These are phyloP conservation scores for Formica aserva DNA, from an alignment of 2,888 invertebrate species.

Conservation along the genomic window DNA sequence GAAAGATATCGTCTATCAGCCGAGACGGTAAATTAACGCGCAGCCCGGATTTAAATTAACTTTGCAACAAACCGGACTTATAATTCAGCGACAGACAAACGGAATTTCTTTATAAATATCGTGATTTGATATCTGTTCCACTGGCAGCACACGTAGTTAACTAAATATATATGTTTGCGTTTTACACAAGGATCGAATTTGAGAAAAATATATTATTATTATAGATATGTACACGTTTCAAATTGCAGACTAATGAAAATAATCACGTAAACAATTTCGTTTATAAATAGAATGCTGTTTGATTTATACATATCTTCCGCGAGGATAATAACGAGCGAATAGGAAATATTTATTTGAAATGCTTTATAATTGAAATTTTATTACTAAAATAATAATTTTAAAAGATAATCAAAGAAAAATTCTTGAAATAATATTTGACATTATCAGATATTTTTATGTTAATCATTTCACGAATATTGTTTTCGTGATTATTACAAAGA, in stretches of 20 bases:
- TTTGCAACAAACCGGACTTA: background rate
- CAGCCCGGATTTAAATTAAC: background rate
- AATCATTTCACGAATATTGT: background rate
- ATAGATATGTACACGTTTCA: background rate
- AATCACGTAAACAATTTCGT: background rate
- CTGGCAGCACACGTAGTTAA: background rate
- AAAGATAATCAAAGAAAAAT: background rate
- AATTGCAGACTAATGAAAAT: background rate
- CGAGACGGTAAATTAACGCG: constrained; percentile 3
- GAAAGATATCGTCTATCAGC: constrained; percentile 35
- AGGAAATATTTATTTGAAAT: background rate
- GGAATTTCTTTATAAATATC: background rate
- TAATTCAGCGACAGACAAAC: background rate
- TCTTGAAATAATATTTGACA: background rate
- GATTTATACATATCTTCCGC: background rate
- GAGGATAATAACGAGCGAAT: background rate
- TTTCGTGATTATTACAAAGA: background rate
- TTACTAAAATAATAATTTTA: background rate
- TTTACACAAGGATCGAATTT: background rate
- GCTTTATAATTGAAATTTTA: background rate
- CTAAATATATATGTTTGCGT: background rate
- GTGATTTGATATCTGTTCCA: background rate
- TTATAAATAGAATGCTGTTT: background rate
- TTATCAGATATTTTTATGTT: background rate
- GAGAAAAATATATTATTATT: background rate